phyloP scores from a whole-genome alignment of 2,888 invertebrate species.

The Trachelus stipa region DNA sequence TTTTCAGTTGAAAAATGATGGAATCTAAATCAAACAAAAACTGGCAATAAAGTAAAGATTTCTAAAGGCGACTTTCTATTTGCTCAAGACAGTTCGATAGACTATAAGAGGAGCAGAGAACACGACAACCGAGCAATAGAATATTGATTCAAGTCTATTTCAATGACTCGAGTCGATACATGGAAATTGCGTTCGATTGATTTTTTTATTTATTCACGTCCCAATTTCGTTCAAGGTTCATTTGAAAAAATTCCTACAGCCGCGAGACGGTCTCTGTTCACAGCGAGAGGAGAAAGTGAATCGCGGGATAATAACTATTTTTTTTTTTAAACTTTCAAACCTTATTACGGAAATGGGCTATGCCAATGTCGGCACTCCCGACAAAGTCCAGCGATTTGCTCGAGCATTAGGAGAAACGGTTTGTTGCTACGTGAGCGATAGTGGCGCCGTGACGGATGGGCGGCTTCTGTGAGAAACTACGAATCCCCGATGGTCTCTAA shows the following conservation, averaged over 20 bases:
- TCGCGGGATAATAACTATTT: neutral
- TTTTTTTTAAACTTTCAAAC: neutral
- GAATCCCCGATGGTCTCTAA: slow-evolving; percentile 1
- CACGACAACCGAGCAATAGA: too few species aligned
- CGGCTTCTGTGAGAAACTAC: neutral
- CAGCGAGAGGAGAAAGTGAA: neutral
- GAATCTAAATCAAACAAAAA: neutral
- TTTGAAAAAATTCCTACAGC: neutral
- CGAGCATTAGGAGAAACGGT: slow-evolving; percentile 2
- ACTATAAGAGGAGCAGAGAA: too few species aligned
- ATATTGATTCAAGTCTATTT: too few species aligned
- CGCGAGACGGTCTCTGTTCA: neutral
- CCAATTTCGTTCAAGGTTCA: neutral
- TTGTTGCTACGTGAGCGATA: slow-evolving; percentile 1
- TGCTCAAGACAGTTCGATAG: too few species aligned
- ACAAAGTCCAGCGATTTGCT: slow-evolving; percentile 1
- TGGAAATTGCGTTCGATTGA: too few species aligned
- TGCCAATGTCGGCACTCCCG: neutral
- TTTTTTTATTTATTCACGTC: neutral
- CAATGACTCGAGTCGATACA: too few species aligned
- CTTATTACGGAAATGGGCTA: neutral
- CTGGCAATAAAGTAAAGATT: too few species aligned
- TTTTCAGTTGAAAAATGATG: neutral
- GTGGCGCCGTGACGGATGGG: slow-evolving; percentile 4
- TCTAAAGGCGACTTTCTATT: too few species aligned